Evolutionary conservation across 2,888 invertebrate species (phyloP).

Genomic region (Ennomos fuscantarius): DNA sequence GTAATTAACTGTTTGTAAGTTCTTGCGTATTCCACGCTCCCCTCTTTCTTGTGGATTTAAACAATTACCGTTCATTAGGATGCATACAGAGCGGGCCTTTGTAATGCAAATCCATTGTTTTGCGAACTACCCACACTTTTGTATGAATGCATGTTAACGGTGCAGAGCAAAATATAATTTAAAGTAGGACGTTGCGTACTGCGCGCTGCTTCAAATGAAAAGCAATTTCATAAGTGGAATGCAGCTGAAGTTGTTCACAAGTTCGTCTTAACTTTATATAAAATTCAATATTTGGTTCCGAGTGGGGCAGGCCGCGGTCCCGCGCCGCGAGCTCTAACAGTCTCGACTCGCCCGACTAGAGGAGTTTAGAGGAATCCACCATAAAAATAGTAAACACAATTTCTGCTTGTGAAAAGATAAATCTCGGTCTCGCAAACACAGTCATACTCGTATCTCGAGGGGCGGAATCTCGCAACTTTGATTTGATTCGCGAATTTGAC

Average conservation of each 20-base stretch:
- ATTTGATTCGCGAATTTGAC: conserved; percentile 72
- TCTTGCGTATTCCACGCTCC: conserved; percentile 53
- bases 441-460: conserved; percentile 51
- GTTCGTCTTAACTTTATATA: conserved; percentile 55
- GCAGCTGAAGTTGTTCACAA: conserved; percentile 44
- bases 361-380: conserved; percentile 59
- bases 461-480: conserved; percentile 67
- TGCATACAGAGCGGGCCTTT: conserved; percentile 63
- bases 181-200: conserved; percentile 28
- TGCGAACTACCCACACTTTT: conserved; percentile 44
- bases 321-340: conserved; percentile 49
- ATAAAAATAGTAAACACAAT: conserved; percentile 76
- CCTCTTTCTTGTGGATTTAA: conserved; percentile 70
- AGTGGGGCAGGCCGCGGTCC: conserved; percentile 35
- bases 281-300: conserved; percentile 64
- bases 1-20: conserved; percentile 62
- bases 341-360: conserved; percentile 46
- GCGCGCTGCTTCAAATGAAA: conserved; percentile 46
- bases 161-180: conserved; percentile 38
- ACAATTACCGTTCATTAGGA: conserved; percentile 76
- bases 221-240: conserved; percentile 63
- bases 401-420: conserved; percentile 68
- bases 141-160: conserved; percentile 40
- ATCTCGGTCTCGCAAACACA: conserved; percentile 65
- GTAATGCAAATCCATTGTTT: conserved; percentile 75